These are phyloP conservation scores for Sesia bembeciformis DNA, from an alignment of 2,888 invertebrate genomes.

Conservation along the genomic window DNA sequence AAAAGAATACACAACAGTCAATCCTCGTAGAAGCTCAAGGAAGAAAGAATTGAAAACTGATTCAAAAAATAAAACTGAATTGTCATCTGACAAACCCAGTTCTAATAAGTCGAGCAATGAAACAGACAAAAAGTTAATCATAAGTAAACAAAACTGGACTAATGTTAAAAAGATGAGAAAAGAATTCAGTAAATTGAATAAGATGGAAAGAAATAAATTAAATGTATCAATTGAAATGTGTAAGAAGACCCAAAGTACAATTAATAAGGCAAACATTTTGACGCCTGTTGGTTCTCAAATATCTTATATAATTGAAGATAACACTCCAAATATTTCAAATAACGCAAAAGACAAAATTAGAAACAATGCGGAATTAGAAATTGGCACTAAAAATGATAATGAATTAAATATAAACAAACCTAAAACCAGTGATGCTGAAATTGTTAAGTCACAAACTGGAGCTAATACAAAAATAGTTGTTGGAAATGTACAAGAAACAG, in stretches of 20 bases:
- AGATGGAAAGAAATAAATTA: conserved; percentile 49
- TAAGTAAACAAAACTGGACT: conserved; percentile 47
- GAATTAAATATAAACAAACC: background rate
- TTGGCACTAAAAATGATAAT: background rate
- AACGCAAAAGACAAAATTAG: conserved; percentile 1
- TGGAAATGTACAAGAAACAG: conserved; percentile 2
- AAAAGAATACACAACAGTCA: conserved; percentile 33
- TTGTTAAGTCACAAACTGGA: background rate
- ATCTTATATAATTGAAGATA: background rate
- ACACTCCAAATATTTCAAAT: conserved; percentile 16
- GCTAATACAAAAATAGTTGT: conserved; percentile 40
- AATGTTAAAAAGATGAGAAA: conserved; percentile 63
- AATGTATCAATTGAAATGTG: conserved; percentile 65
- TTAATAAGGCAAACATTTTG: background rate
- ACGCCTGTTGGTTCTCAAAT: too few relatives aligned
- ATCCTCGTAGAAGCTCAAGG: conserved; percentile 53
- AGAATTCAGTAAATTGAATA: conserved; percentile 57
- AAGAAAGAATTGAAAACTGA: conserved; percentile 33
- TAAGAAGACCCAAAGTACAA: conserved; percentile 27
- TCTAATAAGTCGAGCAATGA: conserved; percentile 29
- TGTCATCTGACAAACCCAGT: conserved; percentile 23
- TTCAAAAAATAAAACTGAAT: conserved; percentile 14
- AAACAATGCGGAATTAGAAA: background rate
- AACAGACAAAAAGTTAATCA: conserved; percentile 30
- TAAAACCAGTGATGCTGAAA: background rate